These are phyloP conservation scores for Drosophila cardini DNA, from an alignment of 1,140 invertebrate species.

Conservation along the genomic window DNA sequence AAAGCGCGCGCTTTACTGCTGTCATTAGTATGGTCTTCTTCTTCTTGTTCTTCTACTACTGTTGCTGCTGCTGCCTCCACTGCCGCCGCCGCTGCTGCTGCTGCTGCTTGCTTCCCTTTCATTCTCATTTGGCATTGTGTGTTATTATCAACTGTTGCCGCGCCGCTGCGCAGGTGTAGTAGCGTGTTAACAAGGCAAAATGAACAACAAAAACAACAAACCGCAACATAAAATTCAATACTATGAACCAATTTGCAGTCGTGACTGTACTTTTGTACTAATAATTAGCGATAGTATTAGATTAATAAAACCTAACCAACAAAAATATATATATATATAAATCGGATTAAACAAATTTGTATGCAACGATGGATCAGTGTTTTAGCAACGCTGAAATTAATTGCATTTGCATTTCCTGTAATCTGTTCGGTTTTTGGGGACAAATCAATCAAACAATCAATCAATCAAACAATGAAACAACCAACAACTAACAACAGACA, in stretches of 20 bases:
- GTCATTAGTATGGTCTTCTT: conserved; percentile 28
- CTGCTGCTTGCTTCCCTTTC: conserved; percentile 42
- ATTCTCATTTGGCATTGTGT: conserved; percentile 48
- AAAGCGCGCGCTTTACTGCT: conserved; percentile 71
- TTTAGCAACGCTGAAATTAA: conserved; percentile 39
- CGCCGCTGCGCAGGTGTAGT: conserved; percentile 75
- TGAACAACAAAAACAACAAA: conserved; percentile 53
- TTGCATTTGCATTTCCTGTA: conserved; percentile 57
- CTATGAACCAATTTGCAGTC: conserved; percentile 46
- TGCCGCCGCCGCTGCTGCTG: conserved; percentile 1
- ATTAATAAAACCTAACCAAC: conserved; percentile 36
- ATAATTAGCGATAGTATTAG: conserved; percentile 47
- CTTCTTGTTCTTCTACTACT: conserved; percentile 28
- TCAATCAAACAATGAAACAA: conserved; percentile 32
- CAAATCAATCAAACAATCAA: conserved; percentile 45
- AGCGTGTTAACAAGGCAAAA: conserved; percentile 70
- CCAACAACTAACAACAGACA: conserved; percentile 48
- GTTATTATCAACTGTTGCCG: conserved; percentile 75
- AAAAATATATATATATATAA: conserved; percentile 29
- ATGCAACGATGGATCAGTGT: conserved; percentile 40
- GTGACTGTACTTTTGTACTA: conserved; percentile 53
- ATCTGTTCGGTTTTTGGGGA: conserved; percentile 62
- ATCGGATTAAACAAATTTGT: conserved; percentile 40
- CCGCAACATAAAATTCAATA: conserved; percentile 47
- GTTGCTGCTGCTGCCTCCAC: conserved; percentile 18